A percentile compares a stretch with the other conserved stretches of the same genome.
Conservation (phyloP, 2,888 invertebrate species). For the Macrophya annulata region DNA sequence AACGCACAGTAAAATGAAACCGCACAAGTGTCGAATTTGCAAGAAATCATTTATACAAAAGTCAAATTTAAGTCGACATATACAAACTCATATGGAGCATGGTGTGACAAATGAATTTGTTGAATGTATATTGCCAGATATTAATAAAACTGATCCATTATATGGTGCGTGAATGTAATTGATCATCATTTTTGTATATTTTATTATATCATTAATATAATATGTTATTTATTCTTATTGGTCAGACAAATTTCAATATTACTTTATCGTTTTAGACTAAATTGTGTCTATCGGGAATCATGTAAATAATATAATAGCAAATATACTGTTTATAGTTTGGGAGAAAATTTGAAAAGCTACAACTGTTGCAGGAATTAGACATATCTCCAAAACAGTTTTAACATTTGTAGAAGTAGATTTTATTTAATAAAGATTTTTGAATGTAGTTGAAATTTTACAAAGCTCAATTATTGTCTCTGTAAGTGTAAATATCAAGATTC, state of each 20-base stretch:
- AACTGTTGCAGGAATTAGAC: slow-evolving; percentile 27
- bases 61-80: slow-evolving; percentile 42
- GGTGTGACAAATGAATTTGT: slow-evolving; percentile 45
- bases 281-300: neutral
- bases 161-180: slow-evolving; percentile 20
- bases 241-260: slow-evolving; percentile 12
- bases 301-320: neutral
- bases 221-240: slow-evolving; percentile 50
- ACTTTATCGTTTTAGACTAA: neutral
- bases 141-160: slow-evolving; percentile 34
- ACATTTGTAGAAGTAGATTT: slow-evolving; percentile 2
- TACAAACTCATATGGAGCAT: slow-evolving; percentile 49
- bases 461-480: slow-evolving; percentile 25
- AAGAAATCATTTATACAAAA: slow-evolving; percentile 49
- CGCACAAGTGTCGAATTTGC: slow-evolving; percentile 48
- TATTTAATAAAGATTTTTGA: slow-evolving; percentile 7
- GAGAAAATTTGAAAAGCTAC: neutral
- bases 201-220: slow-evolving; percentile 4
- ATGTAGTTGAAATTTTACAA: slow-evolving; percentile 29
- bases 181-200: slow-evolving; percentile 29
- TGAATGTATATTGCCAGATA: slow-evolving; percentile 45
- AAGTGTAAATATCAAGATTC: slow-evolving; percentile 11
- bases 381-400: slow-evolving; percentile 17
- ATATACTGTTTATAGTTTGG: neutral
- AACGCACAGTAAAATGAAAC: slow-evolving; percentile 48